Evolutionary conservation across 1,140 invertebrate species (phyloP), one percentile per base, ranked within the genome.

Genomic region (Papilio polyxenes): DNA sequence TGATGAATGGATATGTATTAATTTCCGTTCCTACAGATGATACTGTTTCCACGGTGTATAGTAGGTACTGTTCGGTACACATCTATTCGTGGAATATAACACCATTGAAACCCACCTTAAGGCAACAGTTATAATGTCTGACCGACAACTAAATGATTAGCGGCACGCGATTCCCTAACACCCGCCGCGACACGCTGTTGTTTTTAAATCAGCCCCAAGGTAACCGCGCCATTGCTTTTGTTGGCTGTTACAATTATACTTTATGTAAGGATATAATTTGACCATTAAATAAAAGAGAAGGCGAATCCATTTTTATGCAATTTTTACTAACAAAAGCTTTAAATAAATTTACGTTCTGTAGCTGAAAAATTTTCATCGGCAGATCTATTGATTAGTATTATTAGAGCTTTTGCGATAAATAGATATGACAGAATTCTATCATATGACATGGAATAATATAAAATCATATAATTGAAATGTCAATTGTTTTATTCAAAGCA

Each of bases 81-180:
- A 9, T 59, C 56, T n/a, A n/a, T 8, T 3, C 62, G 62, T 65
- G 23, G 40, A 6, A 44, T 9, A 7, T 65, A 5, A 31, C 23
- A 11, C 23, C 62, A 23, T 31, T 9, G 23, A 31, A 65, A 5
- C 65, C 65, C 10, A 11, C 62, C 3, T 11, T 65, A 31, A 65
- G 62, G 62, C 23, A 11, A 31, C 62, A 23, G 23, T 9, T 37
- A 37, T 40, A 15, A 72, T 40, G 65, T 72, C 65, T 37, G 13
- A 5, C 4, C 65, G 31, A 72, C 65, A 8, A 62, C 59, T 10
- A 72, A 74, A 69, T 17, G 51, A 82, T 80, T 82, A 82, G 23
- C 78, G 13, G 56, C 82, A 83, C 69, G 74, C 74, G 31, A 81
- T 49, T 37, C 69, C 59, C 74, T 81, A 48, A 76, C 82, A 76